Conservation (phyloP, 2,113 vertebrate species). For the Anthoscopus minutus region DNA sequence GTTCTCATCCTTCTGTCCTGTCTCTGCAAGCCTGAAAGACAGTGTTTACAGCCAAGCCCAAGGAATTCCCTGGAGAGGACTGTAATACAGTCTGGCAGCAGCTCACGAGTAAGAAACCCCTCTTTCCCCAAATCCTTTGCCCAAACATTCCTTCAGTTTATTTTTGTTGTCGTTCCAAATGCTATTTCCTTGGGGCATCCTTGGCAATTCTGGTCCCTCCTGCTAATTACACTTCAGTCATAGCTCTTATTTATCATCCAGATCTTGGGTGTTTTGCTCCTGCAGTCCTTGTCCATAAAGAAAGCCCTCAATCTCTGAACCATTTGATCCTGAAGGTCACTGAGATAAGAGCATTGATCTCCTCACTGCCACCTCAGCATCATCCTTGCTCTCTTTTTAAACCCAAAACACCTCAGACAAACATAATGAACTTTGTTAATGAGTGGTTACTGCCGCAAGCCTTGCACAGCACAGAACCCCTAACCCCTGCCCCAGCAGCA, state of each 20-base stretch:
- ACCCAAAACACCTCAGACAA: neutral
- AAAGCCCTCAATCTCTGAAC: neutral
- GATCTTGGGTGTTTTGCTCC: neutral
- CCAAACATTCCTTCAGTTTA: neutral
- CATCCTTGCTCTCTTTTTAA: neutral
- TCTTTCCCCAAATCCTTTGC: neutral
- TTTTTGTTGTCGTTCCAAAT: neutral
- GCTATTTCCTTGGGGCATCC: neutral
- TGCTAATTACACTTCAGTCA: neutral
- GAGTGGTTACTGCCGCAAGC: neutral
- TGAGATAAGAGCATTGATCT: neutral
- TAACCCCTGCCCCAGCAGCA: neutral
- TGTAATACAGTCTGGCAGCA: neutral
- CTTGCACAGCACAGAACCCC: neutral
- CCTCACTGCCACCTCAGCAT: neutral
- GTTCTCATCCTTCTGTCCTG: neutral
- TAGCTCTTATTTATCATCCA: neutral
- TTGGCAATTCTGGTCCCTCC: neutral
- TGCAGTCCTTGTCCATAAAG: neutral
- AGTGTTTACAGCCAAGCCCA: neutral
- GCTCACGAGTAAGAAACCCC: neutral
- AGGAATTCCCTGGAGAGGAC: neutral
- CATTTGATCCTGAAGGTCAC: neutral
- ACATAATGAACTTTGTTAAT: neutral
- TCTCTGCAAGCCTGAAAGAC: neutral